Evolutionary conservation across 2,113 vertebrate species (phyloP).

Genomic region (Cebus imitator): DNA sequence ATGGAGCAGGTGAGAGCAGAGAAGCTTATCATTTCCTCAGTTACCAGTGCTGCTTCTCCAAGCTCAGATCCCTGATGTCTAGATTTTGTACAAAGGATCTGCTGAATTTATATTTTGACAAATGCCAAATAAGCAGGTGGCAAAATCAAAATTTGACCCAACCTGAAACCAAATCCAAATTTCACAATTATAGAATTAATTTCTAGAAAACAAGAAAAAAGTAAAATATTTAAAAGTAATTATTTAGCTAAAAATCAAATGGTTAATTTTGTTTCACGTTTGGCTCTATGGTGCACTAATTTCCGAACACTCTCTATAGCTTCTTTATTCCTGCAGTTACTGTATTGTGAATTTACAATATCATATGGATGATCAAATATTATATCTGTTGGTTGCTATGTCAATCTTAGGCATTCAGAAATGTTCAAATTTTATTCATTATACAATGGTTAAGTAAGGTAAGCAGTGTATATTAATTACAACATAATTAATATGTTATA

Average conservation of each 20-base stretch:
- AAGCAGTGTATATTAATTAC: not conserved
- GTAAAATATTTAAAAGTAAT: not conserved
- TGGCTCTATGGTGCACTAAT: not conserved
- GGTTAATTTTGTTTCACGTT: not conserved
- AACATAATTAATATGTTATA: not conserved
- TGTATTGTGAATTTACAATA: not conserved
- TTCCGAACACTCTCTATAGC: not conserved
- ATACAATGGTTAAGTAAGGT: not conserved
- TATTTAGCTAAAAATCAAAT: not conserved
- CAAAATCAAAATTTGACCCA: not conserved
- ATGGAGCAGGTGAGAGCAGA: not conserved
- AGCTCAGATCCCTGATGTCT: not conserved
- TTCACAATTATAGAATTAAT: not conserved
- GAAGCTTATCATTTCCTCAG: not conserved
- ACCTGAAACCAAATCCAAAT: not conserved
- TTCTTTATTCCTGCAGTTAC: not conserved
- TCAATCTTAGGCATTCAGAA: not conserved
- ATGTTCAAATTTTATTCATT: not conserved
- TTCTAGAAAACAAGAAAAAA: not conserved
- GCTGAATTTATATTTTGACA: not conserved
- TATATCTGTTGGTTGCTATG: not conserved
- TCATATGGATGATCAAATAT: not conserved
- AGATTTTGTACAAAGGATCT: not conserved
- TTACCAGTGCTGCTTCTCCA: not conserved
- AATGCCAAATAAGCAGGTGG: not conserved